Conservation (phyloP, 2,888 invertebrate species). For the Dyspetes luteomarginatus region DNA sequence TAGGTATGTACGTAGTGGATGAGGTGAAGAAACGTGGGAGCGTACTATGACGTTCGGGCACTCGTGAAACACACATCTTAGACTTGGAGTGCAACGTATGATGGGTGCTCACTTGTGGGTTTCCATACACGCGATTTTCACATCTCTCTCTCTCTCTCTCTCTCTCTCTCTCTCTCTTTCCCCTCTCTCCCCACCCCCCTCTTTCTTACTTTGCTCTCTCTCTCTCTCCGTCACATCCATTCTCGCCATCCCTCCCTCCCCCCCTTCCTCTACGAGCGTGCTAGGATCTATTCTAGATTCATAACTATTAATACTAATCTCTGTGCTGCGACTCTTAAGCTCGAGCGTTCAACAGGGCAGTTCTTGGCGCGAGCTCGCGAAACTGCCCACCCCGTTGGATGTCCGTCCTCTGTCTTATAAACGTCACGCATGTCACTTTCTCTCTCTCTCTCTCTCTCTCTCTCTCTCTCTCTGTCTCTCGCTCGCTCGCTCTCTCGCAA, state of each 20-base stretch:
- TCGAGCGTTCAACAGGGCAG: conserved; percentile 44
- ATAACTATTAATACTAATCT: conserved; percentile 82
- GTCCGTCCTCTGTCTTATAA: conserved; percentile 2
- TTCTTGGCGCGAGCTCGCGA: conserved; percentile 57
- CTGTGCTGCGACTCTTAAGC: conserved; percentile 69
- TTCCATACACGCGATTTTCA: conserved; percentile 32
- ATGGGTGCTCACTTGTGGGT: conserved; percentile 1
- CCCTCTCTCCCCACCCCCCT: neutral
- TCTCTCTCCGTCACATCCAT: conserved; percentile 31
- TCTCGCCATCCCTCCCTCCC: conserved; percentile 2
- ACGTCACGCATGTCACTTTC: neutral
- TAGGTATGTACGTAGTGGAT: conserved; percentile 15
- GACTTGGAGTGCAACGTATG: conserved; percentile 7
- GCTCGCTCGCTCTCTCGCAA: conserved; percentile 70
- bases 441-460: conserved; percentile 70
- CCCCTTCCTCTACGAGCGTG: conserved; percentile 41
- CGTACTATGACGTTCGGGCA: conserved; percentile 17
- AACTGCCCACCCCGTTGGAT: conserved; percentile 17
- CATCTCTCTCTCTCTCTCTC: conserved; percentile 10
- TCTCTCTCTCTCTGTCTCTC: conserved; percentile 72
- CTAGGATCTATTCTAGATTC: conserved; percentile 81
- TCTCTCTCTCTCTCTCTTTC: neutral
- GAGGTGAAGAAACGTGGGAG: conserved; percentile 14
- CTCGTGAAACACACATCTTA: conserved; percentile 28
- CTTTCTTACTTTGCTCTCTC: neutral